Evolutionary conservation across 2,888 invertebrate genomes (phyloP).

Genomic region (Furcula furcula): DNA sequence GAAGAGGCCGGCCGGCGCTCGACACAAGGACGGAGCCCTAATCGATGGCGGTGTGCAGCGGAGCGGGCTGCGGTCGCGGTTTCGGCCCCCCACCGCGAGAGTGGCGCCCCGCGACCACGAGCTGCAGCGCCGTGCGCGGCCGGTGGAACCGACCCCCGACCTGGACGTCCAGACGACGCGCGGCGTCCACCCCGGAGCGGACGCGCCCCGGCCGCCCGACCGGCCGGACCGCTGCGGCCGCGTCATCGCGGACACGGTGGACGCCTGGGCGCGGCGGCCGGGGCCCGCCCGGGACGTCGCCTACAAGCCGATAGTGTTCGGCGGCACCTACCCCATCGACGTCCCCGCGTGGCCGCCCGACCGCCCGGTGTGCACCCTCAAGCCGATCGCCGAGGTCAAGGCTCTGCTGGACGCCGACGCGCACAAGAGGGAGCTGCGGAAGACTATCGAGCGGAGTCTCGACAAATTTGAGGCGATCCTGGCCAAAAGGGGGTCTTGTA

Average conservation of each 20-base stretch:
- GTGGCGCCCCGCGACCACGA: slow-evolving; percentile 25
- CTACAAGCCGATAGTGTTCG: slow-evolving; percentile 88
- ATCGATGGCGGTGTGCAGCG: not conserved
- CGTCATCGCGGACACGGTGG: slow-evolving; percentile 83
- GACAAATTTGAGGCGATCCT: slow-evolving; percentile 63
- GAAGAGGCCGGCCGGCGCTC: slow-evolving; percentile 12
- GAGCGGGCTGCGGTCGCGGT: not conserved
- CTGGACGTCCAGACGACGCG: slow-evolving; percentile 48
- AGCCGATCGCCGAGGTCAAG: slow-evolving; percentile 5
- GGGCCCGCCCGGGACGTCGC: slow-evolving; percentile 38
- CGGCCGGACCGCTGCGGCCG: slow-evolving; percentile 53
- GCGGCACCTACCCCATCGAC: slow-evolving; percentile 94
- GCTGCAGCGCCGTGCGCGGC: slow-evolving; percentile 33
- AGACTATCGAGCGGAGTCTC: slow-evolving; percentile 74
- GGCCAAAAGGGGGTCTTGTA: slow-evolving; percentile 37
- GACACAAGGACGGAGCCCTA: not conserved
- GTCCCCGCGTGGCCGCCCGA: slow-evolving; percentile 75
- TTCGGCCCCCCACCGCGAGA: slow-evolving; percentile 13
- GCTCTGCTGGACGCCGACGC: slow-evolving; percentile 15
- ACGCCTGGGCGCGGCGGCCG: slow-evolving; percentile 82
- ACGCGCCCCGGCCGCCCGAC: slow-evolving; percentile 15
- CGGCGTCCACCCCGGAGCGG: slow-evolving; percentile 28
- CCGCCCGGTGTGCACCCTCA: slow-evolving; percentile 11
- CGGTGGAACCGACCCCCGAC: slow-evolving; percentile 31
- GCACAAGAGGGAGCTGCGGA: slow-evolving; percentile 44